Conservation (phyloP, 2,888 invertebrate genomes). For the Crepidodera aurea region DNA sequence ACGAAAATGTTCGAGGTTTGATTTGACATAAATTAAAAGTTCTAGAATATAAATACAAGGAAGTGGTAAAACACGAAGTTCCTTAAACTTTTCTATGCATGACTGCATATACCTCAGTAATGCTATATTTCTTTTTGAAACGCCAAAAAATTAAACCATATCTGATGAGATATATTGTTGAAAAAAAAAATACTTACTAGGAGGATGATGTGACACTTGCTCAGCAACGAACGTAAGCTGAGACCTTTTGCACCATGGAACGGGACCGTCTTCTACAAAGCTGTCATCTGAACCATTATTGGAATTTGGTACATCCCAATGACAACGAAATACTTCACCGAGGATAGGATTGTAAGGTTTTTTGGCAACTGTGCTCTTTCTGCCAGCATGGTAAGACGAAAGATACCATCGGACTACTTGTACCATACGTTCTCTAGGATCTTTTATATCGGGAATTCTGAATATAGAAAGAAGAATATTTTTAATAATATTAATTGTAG, state of each 20-base stretch:
- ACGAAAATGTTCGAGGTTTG: no score
- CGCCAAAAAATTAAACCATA: no score
- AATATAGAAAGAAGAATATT: no score
- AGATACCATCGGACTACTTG: slow-evolving; percentile 97
- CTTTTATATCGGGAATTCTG: slow-evolving; percentile 89
- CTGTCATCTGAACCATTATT: slow-evolving; percentile 60
- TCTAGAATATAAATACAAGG: no score
- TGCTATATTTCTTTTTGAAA: no score
- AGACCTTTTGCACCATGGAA: slow-evolving; percentile 88
- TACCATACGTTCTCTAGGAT: slow-evolving; percentile 89
- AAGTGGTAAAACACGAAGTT: no score
- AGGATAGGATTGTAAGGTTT: slow-evolving; percentile 99
- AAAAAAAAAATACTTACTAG: slow-evolving; percentile 81
- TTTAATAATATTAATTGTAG: no score
- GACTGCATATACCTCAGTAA: no score
- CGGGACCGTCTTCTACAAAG: slow-evolving; percentile 79
- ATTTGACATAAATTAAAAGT: no score
- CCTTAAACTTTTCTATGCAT: no score
- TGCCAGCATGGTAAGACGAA: slow-evolving; percentile 97
- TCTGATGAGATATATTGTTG: no score
- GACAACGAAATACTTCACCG: slow-evolving; percentile 93
- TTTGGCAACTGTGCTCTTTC: slow-evolving; percentile 96
- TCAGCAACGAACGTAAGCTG: slow-evolving; percentile 96
- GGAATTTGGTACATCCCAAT: slow-evolving; percentile 74
- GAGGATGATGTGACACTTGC: slow-evolving; percentile 99